A percentile compares a stretch with the other conserved stretches of the same genome.
phyloP scores from a whole-genome alignment of 2,113 vertebrate species.

The Hystrix brachyura region DNA sequence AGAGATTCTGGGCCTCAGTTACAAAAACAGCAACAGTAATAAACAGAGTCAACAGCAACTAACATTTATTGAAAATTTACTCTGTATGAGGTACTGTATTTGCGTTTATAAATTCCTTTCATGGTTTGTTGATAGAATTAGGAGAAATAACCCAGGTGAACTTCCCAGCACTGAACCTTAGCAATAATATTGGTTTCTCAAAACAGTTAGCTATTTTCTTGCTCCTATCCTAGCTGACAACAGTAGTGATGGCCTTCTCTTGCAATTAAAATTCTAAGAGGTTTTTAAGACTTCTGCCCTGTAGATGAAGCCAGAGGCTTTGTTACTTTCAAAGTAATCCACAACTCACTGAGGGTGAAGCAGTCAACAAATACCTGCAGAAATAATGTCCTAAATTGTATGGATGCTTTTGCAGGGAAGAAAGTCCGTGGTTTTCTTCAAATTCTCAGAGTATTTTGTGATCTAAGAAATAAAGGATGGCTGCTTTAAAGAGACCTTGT shows the following conservation, averaged over 20 bases:
- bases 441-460: slow-evolving; percentile 16
- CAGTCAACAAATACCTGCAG: neutral
- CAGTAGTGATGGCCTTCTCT: neutral
- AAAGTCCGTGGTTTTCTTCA: neutral
- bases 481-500: neutral
- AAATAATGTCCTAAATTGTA: neutral
- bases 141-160: neutral
- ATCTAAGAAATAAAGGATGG: neutral
- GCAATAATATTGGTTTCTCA: neutral
- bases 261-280: slow-evolving; percentile 20
- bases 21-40: neutral
- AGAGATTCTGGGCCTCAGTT: neutral
- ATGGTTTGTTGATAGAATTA: neutral
- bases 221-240: neutral
- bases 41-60: neutral
- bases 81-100: neutral
- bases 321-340: neutral
- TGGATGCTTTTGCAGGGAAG: neutral
- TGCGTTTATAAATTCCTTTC: neutral
- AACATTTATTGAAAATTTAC: neutral
- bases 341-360: neutral
- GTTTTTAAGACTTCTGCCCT: neutral
- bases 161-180: neutral
- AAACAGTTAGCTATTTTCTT: neutral
- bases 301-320: neutral